Evolutionary conservation across 2,888 invertebrate genomes (phyloP).

Genomic region (Pristionchus entomophagus): DNA sequence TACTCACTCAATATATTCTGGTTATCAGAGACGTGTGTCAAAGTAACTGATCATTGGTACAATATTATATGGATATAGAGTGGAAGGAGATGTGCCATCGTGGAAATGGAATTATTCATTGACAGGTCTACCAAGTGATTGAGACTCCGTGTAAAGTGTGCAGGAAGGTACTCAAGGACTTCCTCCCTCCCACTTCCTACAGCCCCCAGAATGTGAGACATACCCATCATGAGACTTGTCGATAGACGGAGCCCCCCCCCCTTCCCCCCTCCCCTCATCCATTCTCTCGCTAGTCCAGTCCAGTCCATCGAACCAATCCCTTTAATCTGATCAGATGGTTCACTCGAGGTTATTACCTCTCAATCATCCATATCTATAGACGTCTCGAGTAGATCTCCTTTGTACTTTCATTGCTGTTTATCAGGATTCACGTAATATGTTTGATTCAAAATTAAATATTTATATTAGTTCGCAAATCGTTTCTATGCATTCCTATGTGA

Average conservation of each 20-base stretch:
- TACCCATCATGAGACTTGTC: slow-evolving; percentile 37
- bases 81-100: no score
- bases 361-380: background rate
- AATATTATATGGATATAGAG: no score
- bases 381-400: slow-evolving; percentile 29
- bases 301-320: background rate
- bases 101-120: no score
- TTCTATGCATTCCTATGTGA: background rate
- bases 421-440: background rate
- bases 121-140: slow-evolving; percentile 5
- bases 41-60: no score
- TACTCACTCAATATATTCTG: no score
- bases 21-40: no score
- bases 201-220: background rate
- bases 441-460: background rate
- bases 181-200: slow-evolving; percentile 9
- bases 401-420: slow-evolving; percentile 23
- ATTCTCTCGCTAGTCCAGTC: background rate
- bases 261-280: background rate
- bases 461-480: background rate
- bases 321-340: background rate
- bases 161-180: slow-evolving; percentile 45
- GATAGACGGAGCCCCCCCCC: background rate
- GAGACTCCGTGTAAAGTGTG: slow-evolving; percentile 27
- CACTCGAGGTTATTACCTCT: slow-evolving; percentile 3